These are phyloP conservation scores for Leptoclinus maculatus DNA, from an alignment of 2,797 vertebrate genomes.

Conservation along the genomic window DNA sequence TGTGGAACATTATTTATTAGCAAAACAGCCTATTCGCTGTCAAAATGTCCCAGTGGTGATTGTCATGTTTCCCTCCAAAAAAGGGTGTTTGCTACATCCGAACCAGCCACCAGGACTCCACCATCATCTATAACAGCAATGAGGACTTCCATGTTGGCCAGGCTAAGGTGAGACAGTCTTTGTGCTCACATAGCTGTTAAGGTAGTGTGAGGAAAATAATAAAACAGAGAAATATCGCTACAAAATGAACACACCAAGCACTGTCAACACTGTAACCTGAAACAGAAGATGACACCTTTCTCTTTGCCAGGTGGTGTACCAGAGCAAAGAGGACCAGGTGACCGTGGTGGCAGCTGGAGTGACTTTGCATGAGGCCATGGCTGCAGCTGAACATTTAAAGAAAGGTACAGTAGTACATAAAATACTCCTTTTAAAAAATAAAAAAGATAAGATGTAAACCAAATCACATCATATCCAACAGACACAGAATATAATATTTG, in stretches of 20 bases:
- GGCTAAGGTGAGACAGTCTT: slow-evolving; percentile 87
- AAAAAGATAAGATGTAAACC: background rate
- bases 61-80: slow-evolving; percentile 1
- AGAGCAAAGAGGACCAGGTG: slow-evolving; percentile 94
- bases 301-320: slow-evolving; percentile 87
- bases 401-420: slow-evolving; percentile 85
- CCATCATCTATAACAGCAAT: slow-evolving; percentile 92
- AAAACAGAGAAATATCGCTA: background rate
- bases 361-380: slow-evolving; percentile 92
- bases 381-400: slow-evolving; percentile 93
- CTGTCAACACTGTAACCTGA: background rate
- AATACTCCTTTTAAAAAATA: background rate
- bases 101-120: slow-evolving; percentile 92
- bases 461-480: background rate
- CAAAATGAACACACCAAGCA: background rate
- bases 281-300: background rate
- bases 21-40: background rate
- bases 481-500: background rate
- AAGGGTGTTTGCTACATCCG: slow-evolving; percentile 97
- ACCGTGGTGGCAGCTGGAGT: slow-evolving; percentile 94
- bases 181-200: background rate
- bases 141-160: slow-evolving; percentile 96
- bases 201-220: background rate
- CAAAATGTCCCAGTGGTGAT: background rate
- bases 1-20: background rate